Percentiles rank a stretch among this genome's conserved stretches.
phyloP scores from a whole-genome alignment of 2,888 invertebrate genomes.

The Tortrix viridana region DNA sequence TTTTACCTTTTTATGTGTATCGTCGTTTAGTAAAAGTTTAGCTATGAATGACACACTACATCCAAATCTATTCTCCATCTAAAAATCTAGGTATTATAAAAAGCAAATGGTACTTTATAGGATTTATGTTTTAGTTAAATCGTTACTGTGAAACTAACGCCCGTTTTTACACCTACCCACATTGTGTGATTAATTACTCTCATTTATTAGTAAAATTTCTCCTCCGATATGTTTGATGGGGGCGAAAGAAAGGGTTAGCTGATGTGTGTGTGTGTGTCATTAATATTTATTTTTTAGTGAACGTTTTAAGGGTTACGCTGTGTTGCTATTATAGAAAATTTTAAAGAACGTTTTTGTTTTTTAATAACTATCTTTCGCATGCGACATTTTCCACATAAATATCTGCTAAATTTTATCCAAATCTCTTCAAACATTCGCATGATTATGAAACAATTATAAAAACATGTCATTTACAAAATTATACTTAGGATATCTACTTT shows the following conservation, averaged over 20 bases:
- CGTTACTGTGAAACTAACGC: slow-evolving; percentile 16
- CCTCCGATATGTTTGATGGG: slow-evolving; percentile 60
- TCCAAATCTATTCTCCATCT: no score
- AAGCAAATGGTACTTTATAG: neutral
- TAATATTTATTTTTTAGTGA: slow-evolving; percentile 71
- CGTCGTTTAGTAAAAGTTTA: no score
- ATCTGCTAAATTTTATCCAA: no score
- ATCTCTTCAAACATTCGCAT: no score
- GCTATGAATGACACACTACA: no score
- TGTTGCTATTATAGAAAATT: slow-evolving; percentile 23
- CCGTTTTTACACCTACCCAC: slow-evolving; percentile 50
- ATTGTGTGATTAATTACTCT: slow-evolving; percentile 80
- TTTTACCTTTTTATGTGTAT: no score
- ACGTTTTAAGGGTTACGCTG: slow-evolving; percentile 22
- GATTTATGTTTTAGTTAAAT: slow-evolving; percentile 7
- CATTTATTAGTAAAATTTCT: slow-evolving; percentile 80
- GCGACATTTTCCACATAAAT: no score
- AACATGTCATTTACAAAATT: no score
- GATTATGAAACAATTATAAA: no score
- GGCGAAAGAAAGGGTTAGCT: slow-evolving; percentile 74
- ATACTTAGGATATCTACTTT: no score
- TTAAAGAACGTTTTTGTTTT: neutral
- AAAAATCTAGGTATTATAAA: neutral
- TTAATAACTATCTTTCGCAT: no score
- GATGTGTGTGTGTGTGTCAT: slow-evolving; percentile 60